Base-by-base conservation (phyloP, 2,113 vertebrate species). In the Hemibates koningsi region DNA sequence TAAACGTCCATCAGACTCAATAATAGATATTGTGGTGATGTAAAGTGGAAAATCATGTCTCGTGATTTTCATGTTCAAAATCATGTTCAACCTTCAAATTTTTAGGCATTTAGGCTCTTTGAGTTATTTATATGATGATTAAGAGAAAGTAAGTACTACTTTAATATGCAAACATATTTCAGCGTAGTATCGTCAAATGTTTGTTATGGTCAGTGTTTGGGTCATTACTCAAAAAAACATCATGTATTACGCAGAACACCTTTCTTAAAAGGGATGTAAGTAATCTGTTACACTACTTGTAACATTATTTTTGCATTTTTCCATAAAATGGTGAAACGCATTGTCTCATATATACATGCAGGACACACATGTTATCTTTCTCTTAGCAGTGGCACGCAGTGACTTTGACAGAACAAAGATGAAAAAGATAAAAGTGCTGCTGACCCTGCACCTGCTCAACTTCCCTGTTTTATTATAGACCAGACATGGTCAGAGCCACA, bases 201-300 rank as follows among this genome's bases (percentile, higher is more conserved):
- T 63, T 63, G 59, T 4, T 63, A 19, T 63, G 59, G 59, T 61
- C 57, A 61, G 57, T 19, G 29, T 61, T 34, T 34, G 29, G 57
- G 16, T 63, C 29, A 63, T 63, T 19, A 6, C 2, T 63, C 59
- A 6, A 1, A 61, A 61, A 59, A 34, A 63, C 29, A 34, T 61
- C 0, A 63, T 3, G 59, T 63, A 3, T 4, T 34, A 63, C 29
- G 0, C 16, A 63, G 29, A 6, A 63, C 29, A 63, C 3, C 32
- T 63, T 63, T 63, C 59, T 63, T 63, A 11, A 63, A 63, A 0
- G 9, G 3, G 9, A 63, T 34, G 3, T 0, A 34, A 34, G 57
- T 61, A 61, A 61, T 63, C 57, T 61, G 29, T 61, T 61, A 61
- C 57, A 61, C 29, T 61, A 34, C 57, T 10, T 61, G 57, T 34